Evolutionary conservation across 2,113 vertebrate species (phyloP), one percentile per base, ranked within the genome.

Genomic region (Geothlypis trichas): DNA sequence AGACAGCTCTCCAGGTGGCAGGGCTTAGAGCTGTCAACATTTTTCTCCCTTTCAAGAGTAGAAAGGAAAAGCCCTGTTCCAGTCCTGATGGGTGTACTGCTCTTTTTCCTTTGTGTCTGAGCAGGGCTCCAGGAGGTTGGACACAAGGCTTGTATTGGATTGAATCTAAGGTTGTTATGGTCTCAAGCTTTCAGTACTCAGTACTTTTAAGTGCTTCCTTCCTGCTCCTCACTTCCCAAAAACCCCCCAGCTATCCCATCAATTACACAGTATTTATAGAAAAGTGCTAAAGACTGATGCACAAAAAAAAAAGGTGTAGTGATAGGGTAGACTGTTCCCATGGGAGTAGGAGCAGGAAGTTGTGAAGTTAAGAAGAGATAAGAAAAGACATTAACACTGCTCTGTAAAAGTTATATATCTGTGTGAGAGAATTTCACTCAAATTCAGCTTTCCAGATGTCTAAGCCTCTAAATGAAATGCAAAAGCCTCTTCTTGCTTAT

Each of bases 201-300:
- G n/a, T n/a, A n/a, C n/a, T 77, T 67, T 39, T 9, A 61, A 59
- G 27, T 68, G 10, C 6, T 89, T 89, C 3, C 30, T 84, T 87
- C 41, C 17, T 75, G 21, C 12, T 3, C 13, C 12, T 23, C 11
- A 44, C 8, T 18, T 30, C 8, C 21, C 11, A 10, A 37, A 58
- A 59, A 12, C 9, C 0, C 0, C 5, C 10, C 19, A 68, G 11
- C 15, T 33, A 51, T 39, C 26, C 9, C 7, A 55, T 44, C 2
- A 27, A 46, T 59, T 71, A 7, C 1, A 12, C 9, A 47, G 7
- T 5, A 18, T 20, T 85, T 81, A 15, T 5, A 65, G 15, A 30
- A 7, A 68, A 69, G 17, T n/a, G 7, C 4, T 80, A 26, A 24
- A 37, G 24, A 21, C 21, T 13, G 5, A 66, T 44, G 5, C 9